phyloP scores from a whole-genome alignment of 2,888 invertebrate genomes.

The Bhutanitis thaidina region DNA sequence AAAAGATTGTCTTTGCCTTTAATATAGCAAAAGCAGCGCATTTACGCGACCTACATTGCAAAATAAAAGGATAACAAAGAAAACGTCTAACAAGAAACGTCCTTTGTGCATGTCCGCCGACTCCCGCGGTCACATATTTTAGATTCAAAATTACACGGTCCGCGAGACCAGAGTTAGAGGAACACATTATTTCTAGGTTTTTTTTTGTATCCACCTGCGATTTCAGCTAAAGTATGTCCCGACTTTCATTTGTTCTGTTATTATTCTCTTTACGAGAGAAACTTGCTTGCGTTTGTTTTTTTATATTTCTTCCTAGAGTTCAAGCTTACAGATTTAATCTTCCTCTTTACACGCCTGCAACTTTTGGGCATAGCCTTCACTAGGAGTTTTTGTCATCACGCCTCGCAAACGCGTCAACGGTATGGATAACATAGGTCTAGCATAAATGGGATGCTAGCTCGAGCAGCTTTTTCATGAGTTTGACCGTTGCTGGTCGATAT shows the following conservation, averaged over 20 bases:
- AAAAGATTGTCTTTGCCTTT: neutral
- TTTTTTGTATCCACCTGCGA: too few species aligned
- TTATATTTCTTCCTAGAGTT: too few species aligned
- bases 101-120: slow-evolving; percentile 1
- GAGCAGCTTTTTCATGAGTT: too few species aligned
- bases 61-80: slow-evolving; percentile 14
- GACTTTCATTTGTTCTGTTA: neutral
- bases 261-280: too few species aligned
- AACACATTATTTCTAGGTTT: neutral
- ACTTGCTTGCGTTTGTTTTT: neutral
- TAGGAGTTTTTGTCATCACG: too few species aligned
- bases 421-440: too few species aligned
- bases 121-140: slow-evolving; percentile 12
- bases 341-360: too few species aligned
- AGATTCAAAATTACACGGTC: slow-evolving; percentile 11
- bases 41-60: slow-evolving; percentile 2
- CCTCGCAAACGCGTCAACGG: too few species aligned
- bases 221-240: neutral
- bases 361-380: too few species aligned
- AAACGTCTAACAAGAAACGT: slow-evolving; percentile 6
- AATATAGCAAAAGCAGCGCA: neutral
- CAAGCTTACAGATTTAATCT: too few species aligned
- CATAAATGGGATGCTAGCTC: too few species aligned
- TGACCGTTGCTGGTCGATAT: too few species aligned
- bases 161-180: neutral